Base-by-base conservation (phyloP, 2,113 vertebrate genomes). In the Thymallus thymallus region DNA sequence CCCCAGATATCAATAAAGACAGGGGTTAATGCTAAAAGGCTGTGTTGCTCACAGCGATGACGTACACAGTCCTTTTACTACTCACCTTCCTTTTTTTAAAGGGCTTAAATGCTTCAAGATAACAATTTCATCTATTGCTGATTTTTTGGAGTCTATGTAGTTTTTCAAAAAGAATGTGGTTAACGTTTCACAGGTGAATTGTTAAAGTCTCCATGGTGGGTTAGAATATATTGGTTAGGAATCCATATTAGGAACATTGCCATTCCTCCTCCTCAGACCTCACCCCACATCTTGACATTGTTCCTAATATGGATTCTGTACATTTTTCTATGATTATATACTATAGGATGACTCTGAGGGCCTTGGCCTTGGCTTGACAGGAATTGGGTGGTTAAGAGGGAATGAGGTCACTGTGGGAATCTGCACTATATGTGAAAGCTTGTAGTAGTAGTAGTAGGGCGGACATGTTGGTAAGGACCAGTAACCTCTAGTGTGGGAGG, bases 321-420 rank as follows among this genome's bases (percentile, higher is more conserved):
- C 20, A 20, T 18, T 60, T 79, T 68, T 62, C 23, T 10, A 1
- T 70, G 73, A 70, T 73, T 62, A 72, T n/a, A 81, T 75, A 68
- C 76, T 69, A 68, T 7, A 29, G 73, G 60, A 64, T 60, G 24
- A 69, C 68, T 79, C 70, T 12, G 20, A 30, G 76, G 30, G 64
- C 22, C 46, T 55, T 23, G 45, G 62, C 61, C 74, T 71, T 5
- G 22, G 69, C 74, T 76, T 67, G 56, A 80, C 75, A 71, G 74
- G 26, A 67, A 64, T 74, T 75, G 58, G 72, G 78, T 71, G 18
- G 73, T 66, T 76, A n/a, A 76, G 79, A 73, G 71, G 63, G 63
- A 78, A 76, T 2, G 56, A 69, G 79, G 71, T 78, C 78, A 63
- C 73, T 55, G 41, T 4, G 22, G 74, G 73, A 76, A 76, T 60